Evolutionary conservation across 2,113 vertebrate genomes (phyloP).

Genomic region (Thamnophis sirtalis): DNA sequence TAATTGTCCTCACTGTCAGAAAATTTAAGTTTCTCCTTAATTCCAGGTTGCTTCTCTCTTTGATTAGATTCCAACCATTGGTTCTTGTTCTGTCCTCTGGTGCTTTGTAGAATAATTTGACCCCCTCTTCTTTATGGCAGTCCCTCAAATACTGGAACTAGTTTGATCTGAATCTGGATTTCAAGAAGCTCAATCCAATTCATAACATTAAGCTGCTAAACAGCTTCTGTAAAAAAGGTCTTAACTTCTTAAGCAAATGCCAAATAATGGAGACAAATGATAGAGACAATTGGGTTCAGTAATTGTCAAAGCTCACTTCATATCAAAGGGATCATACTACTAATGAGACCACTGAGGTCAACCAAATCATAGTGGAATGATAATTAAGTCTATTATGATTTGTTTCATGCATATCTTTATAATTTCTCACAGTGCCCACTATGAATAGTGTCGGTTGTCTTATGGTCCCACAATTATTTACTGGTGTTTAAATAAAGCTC

Average conservation of each 20-base stretch:
- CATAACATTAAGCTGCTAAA: neutral
- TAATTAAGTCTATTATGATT: neutral
- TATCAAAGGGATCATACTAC: neutral
- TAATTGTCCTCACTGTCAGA: too few species aligned
- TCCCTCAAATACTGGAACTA: too few species aligned
- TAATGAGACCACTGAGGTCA: neutral
- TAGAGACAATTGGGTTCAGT: neutral
- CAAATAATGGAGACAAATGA: neutral
- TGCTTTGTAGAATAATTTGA: too few species aligned
- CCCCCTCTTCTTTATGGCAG: too few species aligned
- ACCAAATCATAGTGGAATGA: neutral
- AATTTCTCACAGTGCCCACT: neutral
- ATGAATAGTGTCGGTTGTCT: neutral
- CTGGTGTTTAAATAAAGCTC: neutral
- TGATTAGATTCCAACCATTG: too few species aligned
- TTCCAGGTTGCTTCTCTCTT: too few species aligned
- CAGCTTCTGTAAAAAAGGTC: neutral
- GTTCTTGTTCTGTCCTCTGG: too few species aligned
- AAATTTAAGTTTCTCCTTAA: too few species aligned
- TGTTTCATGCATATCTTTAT: neutral
- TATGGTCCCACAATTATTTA: neutral
- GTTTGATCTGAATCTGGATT: neutral
- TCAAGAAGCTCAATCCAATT: neutral
- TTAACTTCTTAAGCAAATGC: neutral
- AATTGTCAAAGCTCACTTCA: neutral